Conservation (phyloP, 92 coral and sea anemone species). For the Zoanthus sansibaricus region DNA sequence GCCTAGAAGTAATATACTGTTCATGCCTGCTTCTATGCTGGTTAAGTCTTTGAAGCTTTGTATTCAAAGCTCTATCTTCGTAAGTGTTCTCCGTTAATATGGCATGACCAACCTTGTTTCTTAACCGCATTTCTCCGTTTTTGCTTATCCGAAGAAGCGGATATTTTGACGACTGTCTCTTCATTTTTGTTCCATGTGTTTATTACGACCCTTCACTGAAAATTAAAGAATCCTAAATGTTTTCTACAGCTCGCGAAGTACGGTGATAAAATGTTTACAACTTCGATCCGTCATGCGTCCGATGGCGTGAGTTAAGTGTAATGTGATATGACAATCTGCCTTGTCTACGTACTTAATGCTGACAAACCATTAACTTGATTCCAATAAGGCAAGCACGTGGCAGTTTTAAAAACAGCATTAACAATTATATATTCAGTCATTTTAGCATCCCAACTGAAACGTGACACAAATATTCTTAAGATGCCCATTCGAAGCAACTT, state of each 20-base stretch:
- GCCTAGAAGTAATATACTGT: slow-evolving; percentile 84
- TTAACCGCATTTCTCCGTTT: slow-evolving; percentile 92
- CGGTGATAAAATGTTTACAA: background rate
- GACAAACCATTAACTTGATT: background rate
- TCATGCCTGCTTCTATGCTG: slow-evolving; percentile 80
- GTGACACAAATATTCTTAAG: background rate
- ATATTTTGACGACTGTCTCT: slow-evolving; percentile 10
- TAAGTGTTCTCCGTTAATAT: slow-evolving; percentile 90
- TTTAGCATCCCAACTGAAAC: background rate
- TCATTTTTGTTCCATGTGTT: slow-evolving; percentile 7
- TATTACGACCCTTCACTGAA: background rate
- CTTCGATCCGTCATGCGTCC: no score
- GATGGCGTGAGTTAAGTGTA: slow-evolving; percentile 31
- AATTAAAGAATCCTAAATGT: background rate
- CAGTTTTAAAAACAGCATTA: background rate
- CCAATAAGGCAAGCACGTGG: background rate
- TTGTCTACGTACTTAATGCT: background rate
- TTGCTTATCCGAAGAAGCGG: slow-evolving; percentile 82
- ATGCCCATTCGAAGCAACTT: background rate
- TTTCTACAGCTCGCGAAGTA: background rate
- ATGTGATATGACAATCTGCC: background rate
- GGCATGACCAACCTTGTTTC: slow-evolving; percentile 87
- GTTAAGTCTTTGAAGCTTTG: slow-evolving; percentile 65
- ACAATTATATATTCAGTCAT: no score
- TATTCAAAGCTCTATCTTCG: slow-evolving; percentile 87